A percentile compares a stretch with the other conserved stretches of the same genome.
Conservation (phyloP, 2,113 vertebrate species). For the Brachypodius melanocephalos region DNA sequence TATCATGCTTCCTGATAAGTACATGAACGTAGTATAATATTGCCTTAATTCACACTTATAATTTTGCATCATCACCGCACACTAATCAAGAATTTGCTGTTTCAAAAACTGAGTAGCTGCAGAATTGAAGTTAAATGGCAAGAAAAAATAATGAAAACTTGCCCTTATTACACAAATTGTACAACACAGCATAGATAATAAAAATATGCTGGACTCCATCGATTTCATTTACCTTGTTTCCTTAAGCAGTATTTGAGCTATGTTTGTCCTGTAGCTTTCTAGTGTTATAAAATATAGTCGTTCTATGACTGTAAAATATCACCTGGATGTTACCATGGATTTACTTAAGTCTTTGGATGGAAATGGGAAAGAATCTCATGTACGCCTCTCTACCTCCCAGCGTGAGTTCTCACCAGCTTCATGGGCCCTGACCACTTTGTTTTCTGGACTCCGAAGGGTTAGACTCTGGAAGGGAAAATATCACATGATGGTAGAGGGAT, state of each 20-base stretch:
- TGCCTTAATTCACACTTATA: neutral
- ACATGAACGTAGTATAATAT: neutral
- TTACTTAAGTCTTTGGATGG: neutral
- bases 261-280: neutral
- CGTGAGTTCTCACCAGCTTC: neutral
- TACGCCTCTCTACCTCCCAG: neutral
- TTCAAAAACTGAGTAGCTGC: neutral
- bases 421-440: neutral
- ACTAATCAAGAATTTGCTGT: neutral
- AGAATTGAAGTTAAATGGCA: neutral
- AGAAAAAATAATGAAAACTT: neutral
- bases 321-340: neutral
- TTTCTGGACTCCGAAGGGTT: neutral
- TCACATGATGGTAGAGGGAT: neutral
- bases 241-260: neutral
- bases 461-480: neutral
- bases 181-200: neutral
- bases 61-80: neutral
- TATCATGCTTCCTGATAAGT: neutral
- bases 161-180: neutral
- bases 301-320: neutral
- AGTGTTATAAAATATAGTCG: neutral
- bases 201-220: neutral
- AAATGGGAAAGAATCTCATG: neutral
- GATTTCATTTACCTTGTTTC: neutral